phyloP scores from a whole-genome alignment of 2,797 vertebrate species.

The Liasis olivaceus region DNA sequence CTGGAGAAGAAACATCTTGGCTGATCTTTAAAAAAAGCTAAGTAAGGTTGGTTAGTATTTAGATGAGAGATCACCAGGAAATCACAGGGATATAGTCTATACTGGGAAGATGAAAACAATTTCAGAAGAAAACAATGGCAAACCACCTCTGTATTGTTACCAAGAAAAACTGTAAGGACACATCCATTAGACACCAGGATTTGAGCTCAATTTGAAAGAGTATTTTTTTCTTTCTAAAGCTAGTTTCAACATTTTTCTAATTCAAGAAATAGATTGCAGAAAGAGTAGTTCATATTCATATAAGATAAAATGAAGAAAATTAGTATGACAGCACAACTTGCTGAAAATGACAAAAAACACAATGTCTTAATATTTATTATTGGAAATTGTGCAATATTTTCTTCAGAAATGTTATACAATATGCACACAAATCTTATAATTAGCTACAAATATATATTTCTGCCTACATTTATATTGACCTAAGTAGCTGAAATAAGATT shows the following conservation, averaged over 20 bases:
- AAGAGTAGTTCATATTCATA: background rate
- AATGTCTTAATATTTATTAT: too few species aligned
- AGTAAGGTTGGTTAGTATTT: background rate
- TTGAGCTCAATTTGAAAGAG: background rate
- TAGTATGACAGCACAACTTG: background rate
- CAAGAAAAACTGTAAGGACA: background rate
- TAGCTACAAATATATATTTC: background rate
- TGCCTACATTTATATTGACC: too few species aligned
- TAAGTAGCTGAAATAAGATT: background rate
- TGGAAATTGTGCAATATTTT: background rate
- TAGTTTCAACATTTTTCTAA: background rate
- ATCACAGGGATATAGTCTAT: background rate
- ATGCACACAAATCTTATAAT: accelerated
- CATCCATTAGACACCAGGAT: background rate
- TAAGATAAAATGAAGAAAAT: background rate
- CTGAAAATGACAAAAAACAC: background rate
- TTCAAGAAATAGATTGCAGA: background rate
- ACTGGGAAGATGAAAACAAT: background rate
- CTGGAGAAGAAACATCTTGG: background rate
- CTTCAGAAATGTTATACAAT: background rate
- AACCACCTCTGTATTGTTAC: background rate
- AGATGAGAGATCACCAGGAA: background rate
- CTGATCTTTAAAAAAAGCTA: background rate
- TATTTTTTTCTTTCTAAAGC: background rate
- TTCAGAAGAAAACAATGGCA: background rate